These are phyloP conservation scores for Podocnemis expansa DNA, from an alignment of 2,113 vertebrate genomes.

Conservation along the genomic window DNA sequence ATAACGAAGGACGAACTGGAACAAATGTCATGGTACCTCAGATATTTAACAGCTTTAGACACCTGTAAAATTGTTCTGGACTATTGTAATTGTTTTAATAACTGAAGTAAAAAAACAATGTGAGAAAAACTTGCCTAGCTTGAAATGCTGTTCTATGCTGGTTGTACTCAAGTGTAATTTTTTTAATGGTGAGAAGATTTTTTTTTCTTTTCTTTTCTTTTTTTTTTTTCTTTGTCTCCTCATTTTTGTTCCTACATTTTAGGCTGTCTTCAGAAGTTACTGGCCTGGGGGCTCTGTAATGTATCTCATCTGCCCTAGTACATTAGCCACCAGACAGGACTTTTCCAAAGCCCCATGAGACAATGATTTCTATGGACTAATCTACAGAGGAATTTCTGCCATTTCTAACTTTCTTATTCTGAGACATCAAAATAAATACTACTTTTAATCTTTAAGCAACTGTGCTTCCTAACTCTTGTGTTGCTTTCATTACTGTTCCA, in stretches of 20 bases:
- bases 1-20: slow-evolving; percentile 58
- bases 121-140: slow-evolving; percentile 75
- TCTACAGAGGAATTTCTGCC: slow-evolving; percentile 82
- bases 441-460: slow-evolving; percentile 70
- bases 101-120: slow-evolving; percentile 41
- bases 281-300: slow-evolving; percentile 87
- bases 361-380: slow-evolving; percentile 85
- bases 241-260: slow-evolving; percentile 80
- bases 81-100: slow-evolving; percentile 65
- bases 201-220: slow-evolving; percentile 27
- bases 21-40: slow-evolving; percentile 65
- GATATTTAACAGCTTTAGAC: slow-evolving; percentile 57
- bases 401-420: slow-evolving; percentile 76
- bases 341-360: slow-evolving; percentile 85
- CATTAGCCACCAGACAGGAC: slow-evolving; percentile 84
- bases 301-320: slow-evolving; percentile 79
- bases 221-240: slow-evolving; percentile 49
- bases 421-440: slow-evolving; percentile 72
- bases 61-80: slow-evolving; percentile 65
- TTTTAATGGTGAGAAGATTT: slow-evolving; percentile 76
- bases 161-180: slow-evolving; percentile 72
- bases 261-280: slow-evolving; percentile 89
- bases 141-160: slow-evolving; percentile 75
- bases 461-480: slow-evolving; percentile 74
- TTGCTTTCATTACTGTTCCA: slow-evolving; percentile 72